Evolutionary conservation across 2,113 vertebrate genomes (phyloP).

Genomic region (Periophthalmus modestus): DNA sequence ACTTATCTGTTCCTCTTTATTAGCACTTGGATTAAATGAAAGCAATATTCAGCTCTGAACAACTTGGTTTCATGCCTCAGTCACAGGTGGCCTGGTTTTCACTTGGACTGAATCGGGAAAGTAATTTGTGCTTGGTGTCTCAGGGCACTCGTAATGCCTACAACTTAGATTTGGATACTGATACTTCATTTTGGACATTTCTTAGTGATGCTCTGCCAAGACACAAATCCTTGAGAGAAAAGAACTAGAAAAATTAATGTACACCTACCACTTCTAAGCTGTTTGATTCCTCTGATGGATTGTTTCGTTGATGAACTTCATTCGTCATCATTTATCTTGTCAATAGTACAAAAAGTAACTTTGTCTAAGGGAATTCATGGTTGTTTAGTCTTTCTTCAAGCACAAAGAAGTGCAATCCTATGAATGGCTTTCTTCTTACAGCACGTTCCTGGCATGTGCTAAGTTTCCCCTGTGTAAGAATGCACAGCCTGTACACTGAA

Average conservation of each 20-base stretch:
- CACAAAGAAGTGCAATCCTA: not conserved
- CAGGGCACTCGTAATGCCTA: conserved; percentile 1
- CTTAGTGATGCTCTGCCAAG: conserved; percentile 8
- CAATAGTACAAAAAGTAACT: conserved; percentile 14
- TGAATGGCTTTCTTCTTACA: not conserved
- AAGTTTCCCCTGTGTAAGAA: not conserved
- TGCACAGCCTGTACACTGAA: conserved; percentile 20
- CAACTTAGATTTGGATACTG: conserved; percentile 7
- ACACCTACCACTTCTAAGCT: too few relatives aligned
- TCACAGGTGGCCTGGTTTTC: conserved; percentile 47
- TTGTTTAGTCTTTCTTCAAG: not conserved
- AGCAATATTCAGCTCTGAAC: not conserved
- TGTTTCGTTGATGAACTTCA: too few relatives aligned
- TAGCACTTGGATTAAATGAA: not conserved
- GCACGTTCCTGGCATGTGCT: too few relatives aligned
- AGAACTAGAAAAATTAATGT: conserved; percentile 8
- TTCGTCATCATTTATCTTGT: not conserved
- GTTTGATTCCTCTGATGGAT: too few relatives aligned
- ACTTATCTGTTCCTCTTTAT: not conserved
- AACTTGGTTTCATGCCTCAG: conserved; percentile 11
- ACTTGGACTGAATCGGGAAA: conserved; percentile 1
- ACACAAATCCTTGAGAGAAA: conserved; percentile 18
- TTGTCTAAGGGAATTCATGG: conserved; percentile 2
- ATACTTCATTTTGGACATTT: too few relatives aligned
- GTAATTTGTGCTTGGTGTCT: conserved; percentile 1